Evolutionary conservation across 2,888 invertebrate genomes (phyloP).

Genomic region (Cosmia pyralina): DNA sequence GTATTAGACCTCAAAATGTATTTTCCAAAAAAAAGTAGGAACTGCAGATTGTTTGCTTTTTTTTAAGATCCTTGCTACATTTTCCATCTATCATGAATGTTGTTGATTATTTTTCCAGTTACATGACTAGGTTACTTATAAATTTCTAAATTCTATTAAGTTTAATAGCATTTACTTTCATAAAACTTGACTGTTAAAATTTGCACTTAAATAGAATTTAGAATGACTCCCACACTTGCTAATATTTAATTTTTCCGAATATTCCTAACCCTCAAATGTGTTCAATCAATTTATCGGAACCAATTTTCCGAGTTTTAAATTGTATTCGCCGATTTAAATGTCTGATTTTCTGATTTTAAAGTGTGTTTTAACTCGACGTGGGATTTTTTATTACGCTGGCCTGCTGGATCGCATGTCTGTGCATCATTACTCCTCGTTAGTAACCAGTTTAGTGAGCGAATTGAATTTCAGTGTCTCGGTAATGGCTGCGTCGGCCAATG

Average conservation of each 20-base stretch:
- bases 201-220: not conserved
- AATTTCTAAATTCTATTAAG: not conserved
- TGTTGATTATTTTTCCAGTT: not conserved
- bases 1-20: not conserved
- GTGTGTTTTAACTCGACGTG: conserved; percentile 60
- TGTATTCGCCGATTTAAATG: conserved; percentile 31
- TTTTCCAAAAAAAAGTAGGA: not conserved
- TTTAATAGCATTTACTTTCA: not conserved
- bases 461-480: conserved; percentile 78
- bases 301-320: conserved; percentile 2
- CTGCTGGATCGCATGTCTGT: conserved; percentile 76
- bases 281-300: conserved; percentile 1
- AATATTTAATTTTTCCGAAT: not conserved
- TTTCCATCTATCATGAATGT: not conserved
- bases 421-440: conserved; percentile 79
- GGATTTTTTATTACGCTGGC: conserved; percentile 61
- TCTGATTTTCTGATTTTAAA: conserved; percentile 39
- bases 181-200: not conserved
- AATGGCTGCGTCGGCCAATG: conserved; percentile 69
- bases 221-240: not conserved
- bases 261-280: conserved; percentile 15
- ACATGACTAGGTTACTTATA: not conserved
- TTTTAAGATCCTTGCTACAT: not conserved
- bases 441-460: conserved; percentile 77
- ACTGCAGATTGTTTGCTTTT: not conserved